Evolutionary conservation across 2,888 invertebrate species (phyloP), one percentile per base, ranked within the genome.

Genomic region (Stratiomys singularior): DNA sequence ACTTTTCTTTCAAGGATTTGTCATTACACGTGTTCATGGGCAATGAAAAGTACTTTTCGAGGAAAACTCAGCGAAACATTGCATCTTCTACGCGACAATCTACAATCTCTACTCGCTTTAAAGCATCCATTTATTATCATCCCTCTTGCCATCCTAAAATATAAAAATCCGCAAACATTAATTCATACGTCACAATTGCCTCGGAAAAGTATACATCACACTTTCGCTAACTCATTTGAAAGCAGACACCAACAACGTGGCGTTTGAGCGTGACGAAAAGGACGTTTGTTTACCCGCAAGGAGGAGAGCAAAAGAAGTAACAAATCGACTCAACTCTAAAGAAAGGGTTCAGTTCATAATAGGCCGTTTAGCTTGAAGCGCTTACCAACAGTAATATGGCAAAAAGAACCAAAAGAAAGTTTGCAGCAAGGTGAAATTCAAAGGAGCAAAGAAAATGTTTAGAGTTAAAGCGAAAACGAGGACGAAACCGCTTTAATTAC

Each of bases 401-500:
- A 18, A 18, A 13, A 52, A 52, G n/a, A 13, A 2, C 52, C 7
- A 13, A 52, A 52, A 44, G 44, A 2, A 52, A 13, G 52, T 5
- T 9, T 37, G 52, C 18, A 15, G 9, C 7, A 18, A 18, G 18
- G 18, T n/a, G n/a, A 52, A 18, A 13, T 4, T n/a, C 4, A 52
- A 52, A 18, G 52, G 18, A 52, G 52, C 3, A 15, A 52, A 52
- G 52, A 52, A 52, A 52, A 52, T 9, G 18, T 4, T 9, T 4
- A 15, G 3, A 52, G 52, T 9, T 13, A 13, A 13, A 52, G 18
- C n/a, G 18, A 52, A 52, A 52, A 37, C 5, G 37, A 58, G 58
- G 9, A 58, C 11, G 58, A 58, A 58, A 63, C 63, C 63, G 27
- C 28, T 63, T 63, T 63, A 63, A 63, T 63, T 63, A 63, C 63